Base-by-base conservation (phyloP, 2,797 vertebrate species). In the Buceros bicornis region DNA sequence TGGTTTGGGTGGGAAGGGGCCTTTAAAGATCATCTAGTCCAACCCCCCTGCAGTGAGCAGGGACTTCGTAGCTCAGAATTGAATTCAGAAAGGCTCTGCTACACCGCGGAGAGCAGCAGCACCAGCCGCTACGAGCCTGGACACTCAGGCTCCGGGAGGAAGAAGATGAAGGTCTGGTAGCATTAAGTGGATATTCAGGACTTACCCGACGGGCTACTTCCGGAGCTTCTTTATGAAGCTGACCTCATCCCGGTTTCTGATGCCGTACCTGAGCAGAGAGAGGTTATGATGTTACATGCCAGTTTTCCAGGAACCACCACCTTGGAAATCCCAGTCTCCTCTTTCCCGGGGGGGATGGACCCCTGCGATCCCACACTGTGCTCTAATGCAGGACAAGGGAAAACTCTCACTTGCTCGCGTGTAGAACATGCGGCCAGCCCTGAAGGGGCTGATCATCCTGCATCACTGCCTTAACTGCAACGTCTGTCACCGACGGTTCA, bases 231-330 rank as follows among this genome's bases (percentile, higher is more conserved):
- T 99, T 93, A 99, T 98, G 93, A 99, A 99, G 18, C 98, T 98
- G 93, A 99, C 99, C 95, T 99, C 99, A 18, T 99, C 99, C 95
- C 99, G 97, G 97, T 99, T 99, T 90, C 99, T 98, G 97, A 99
- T 99, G 25, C 99, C 99, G 0, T 99, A 99, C 92, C 99, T 99
- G 95, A 77, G 96, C 26, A 96, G 2, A 83, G 42, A 95, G 29
- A 13, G 0, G 19, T 40, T 40, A 40, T 40, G 37, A 40, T 47
- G 42, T 91, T 85, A 84, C 0, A 18, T 2, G 2, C 21, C 50
- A 28, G 14, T 48, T 71, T 71, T 40, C 45, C 62, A 48, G 50
- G 22, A 90, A 51, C 70, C 35, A 20, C 31, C 17, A 14, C 57
- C n/a, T 78, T 18, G 50, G 15, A 37, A 78, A 29, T 15, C 66